Evolutionary conservation across 2,888 invertebrate genomes (phyloP), one percentile per base, ranked within the genome.

Genomic region (Caenorhabditis sp.): DNA sequence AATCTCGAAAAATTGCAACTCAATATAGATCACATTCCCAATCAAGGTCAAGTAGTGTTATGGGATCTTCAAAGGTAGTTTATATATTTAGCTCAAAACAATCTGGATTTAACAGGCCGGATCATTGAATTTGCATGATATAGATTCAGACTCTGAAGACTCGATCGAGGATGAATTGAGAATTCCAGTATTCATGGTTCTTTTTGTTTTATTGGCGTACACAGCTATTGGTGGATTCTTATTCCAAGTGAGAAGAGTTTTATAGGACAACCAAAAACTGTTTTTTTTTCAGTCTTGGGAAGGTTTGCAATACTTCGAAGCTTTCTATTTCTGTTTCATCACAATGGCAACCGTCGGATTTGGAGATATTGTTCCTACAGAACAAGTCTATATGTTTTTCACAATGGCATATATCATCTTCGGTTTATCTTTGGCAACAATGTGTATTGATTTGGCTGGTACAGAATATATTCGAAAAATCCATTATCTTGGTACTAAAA

Each of bases 341-440:
- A 87, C 87, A 31, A 87, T 87, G 86, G 86, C 87, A n/a, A 87
- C 87, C 43, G 83, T 87, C n/a, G 87, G 85, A 5, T 88, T 87
- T 66, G 86, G 87, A 27, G 87, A 87, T 66, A 83, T 85, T 65
- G 87, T 87, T 10, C 87, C 87, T 0, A 85, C 87, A 1, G 79
- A 84, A 62, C 84, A 86, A 63, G 82, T 86, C 49, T 87, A 86
- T 75, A 84, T 87, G 73, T 85, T 87, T 64, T 83, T 87, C 75
- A 88, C 87, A 1, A 86, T 87, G 85, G 82, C 84, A 21, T 87
- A 87, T 76, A 87, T 88, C 55, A 85, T 87, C 59, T 84, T 87
- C 61, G 87, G 87, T 3, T 74, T 87, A 24, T 85, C 87, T 24
- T 69, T 87, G 57, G 85, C 87, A 8, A 87, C 87, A 17, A 87